Evolutionary conservation across 2,113 vertebrate genomes (phyloP).

Genomic region (Brachirus orientalis): DNA sequence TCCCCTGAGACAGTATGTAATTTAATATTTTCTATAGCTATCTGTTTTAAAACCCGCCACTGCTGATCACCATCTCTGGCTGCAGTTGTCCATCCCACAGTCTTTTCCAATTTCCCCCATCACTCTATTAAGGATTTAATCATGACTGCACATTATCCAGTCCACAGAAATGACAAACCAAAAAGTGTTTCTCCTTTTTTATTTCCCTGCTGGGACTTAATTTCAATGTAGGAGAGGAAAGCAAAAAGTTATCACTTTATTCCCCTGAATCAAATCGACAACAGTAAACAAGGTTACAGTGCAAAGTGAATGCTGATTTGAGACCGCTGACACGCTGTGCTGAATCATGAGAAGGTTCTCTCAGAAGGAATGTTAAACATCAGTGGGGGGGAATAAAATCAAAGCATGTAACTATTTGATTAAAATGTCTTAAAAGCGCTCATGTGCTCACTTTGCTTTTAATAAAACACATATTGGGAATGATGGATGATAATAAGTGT

Average conservation of each 20-base stretch:
- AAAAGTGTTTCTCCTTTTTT: not conserved
- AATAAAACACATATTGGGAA: slow-evolving; percentile 60
- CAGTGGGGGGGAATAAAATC: not conserved
- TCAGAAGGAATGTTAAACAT: too few relatives aligned
- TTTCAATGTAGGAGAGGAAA: slow-evolving; percentile 3
- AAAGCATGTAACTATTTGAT: not conserved
- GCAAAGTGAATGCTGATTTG: not conserved
- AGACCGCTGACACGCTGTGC: not conserved
- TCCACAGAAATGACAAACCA: slow-evolving; percentile 15
- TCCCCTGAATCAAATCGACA: slow-evolving; percentile 4
- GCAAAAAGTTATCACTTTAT: slow-evolving; percentile 5
- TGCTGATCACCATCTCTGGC: slow-evolving; percentile 8
- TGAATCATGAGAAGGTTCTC: not conserved
- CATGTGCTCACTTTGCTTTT: slow-evolving; percentile 31
- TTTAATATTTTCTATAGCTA: too few relatives aligned
- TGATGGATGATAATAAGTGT: slow-evolving; percentile 41
- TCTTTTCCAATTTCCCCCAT: slow-evolving; percentile 27
- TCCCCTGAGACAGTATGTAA: too few relatives aligned
- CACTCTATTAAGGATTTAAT: slow-evolving; percentile 27
- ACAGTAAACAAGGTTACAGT: not conserved
- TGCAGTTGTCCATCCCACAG: slow-evolving; percentile 39
- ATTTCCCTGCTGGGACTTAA: not conserved
- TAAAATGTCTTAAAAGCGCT: not conserved
- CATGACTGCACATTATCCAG: not conserved
- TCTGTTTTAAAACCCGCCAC: not conserved